These are phyloP conservation scores for Urechis unicinctus DNA, from an alignment of 2,888 invertebrate genomes.

Conservation along the genomic window DNA sequence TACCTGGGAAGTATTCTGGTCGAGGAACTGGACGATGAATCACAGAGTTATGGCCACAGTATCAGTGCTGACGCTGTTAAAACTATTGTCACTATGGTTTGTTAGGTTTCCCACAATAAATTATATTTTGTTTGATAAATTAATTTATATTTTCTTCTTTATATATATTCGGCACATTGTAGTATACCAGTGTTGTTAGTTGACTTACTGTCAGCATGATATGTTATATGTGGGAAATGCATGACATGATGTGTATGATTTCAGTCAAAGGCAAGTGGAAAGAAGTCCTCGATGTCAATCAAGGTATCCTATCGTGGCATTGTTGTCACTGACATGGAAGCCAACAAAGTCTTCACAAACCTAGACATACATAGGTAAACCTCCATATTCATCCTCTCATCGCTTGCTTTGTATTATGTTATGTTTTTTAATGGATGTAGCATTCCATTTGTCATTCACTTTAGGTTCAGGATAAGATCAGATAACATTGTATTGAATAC, in stretches of 20 bases:
- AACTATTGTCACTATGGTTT: slow-evolving; percentile 66
- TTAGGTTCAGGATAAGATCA: too few relatives aligned
- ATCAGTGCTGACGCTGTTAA: slow-evolving; percentile 65
- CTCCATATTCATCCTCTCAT: too few relatives aligned
- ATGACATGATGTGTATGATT: slow-evolving; percentile 19
- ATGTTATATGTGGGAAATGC: too few relatives aligned
- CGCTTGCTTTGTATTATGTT: too few relatives aligned
- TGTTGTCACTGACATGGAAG: slow-evolving; percentile 64
- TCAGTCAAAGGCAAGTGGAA: slow-evolving; percentile 58
- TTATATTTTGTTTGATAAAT: background rate
- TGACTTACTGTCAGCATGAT: too few relatives aligned
- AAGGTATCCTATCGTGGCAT: slow-evolving; percentile 73
- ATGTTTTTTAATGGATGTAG: too few relatives aligned
- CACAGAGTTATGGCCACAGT: slow-evolving; percentile 64
- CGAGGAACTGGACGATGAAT: slow-evolving; percentile 65
- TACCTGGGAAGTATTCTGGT: slow-evolving; percentile 74
- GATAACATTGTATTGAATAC: too few relatives aligned
- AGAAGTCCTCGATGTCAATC: slow-evolving; percentile 63
- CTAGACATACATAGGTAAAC: slow-evolving; percentile 77
- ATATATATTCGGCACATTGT: too few relatives aligned
- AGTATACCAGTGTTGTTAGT: too few relatives aligned
- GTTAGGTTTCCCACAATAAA: slow-evolving; percentile 8
- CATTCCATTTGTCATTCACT: too few relatives aligned
- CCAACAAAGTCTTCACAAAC: slow-evolving; percentile 67
- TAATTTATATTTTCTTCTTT: background rate